These are phyloP conservation scores for Natator depressus DNA, from an alignment of 2,113 vertebrate genomes.

Conservation along the genomic window DNA sequence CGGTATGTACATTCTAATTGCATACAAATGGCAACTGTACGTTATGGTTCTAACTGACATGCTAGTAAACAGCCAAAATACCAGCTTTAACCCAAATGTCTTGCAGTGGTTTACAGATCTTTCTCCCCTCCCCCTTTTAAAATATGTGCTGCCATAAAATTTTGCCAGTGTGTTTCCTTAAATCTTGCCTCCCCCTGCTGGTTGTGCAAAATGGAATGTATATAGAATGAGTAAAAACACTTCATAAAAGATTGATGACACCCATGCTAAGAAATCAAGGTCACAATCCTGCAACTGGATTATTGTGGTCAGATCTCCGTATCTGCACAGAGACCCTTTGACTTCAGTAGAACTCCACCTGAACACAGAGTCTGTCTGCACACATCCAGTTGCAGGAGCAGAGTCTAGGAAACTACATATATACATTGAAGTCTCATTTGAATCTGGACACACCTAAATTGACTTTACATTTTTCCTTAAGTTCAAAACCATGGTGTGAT, in stretches of 20 bases:
- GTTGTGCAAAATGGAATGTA: slow-evolving; percentile 79
- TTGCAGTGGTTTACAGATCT: slow-evolving; percentile 14
- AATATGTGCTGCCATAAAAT: slow-evolving; percentile 46
- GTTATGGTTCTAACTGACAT: slow-evolving; percentile 29
- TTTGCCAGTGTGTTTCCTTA: slow-evolving; percentile 85
- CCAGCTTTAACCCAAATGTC: not conserved
- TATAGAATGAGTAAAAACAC: not conserved
- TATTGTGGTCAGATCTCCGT: not conserved
- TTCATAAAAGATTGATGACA: not conserved
- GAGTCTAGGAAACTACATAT: not conserved
- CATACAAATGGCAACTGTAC: slow-evolving; percentile 1
- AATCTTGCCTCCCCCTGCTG: slow-evolving; percentile 97
- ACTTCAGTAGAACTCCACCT: not conserved
- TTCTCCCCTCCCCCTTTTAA: not conserved
- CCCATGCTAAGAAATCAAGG: not conserved
- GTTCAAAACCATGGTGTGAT: not conserved
- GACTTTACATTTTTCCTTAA: not conserved
- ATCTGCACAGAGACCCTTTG: not conserved
- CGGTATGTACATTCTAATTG: not conserved
- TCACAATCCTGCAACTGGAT: not conserved
- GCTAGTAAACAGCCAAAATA: slow-evolving; percentile 12
- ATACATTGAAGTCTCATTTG: not conserved
- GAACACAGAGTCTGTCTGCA: not conserved
- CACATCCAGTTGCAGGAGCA: not conserved
- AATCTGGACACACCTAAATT: not conserved